Evolutionary conservation across 1,140 invertebrate species (phyloP).

Genomic region (Pteromalus puparum): DNA sequence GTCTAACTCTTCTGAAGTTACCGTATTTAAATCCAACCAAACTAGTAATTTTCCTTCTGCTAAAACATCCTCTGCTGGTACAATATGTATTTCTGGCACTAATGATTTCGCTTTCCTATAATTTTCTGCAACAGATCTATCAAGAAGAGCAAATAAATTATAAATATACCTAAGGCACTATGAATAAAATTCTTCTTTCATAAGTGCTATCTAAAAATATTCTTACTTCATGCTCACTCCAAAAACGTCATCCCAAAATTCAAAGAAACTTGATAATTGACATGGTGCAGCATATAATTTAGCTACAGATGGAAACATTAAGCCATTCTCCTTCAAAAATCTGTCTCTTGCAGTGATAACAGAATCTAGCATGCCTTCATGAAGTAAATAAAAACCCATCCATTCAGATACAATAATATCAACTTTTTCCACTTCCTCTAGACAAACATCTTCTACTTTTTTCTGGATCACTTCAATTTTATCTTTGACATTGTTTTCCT

Average conservation of each 20-base stretch:
- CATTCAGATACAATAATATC: constrained; percentile 99
- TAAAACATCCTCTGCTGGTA: constrained; percentile 71
- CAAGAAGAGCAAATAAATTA: constrained; percentile 75
- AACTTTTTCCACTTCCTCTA: constrained; percentile 85
- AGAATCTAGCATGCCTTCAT: constrained; percentile 98
- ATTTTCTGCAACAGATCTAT: constrained; percentile 64
- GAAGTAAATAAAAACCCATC: constrained; percentile 99
- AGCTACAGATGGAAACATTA: constrained; percentile 77
- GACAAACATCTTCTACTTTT: constrained; percentile 89
- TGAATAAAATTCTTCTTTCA: constrained; percentile 60
- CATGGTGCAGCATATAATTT: constrained; percentile 77
- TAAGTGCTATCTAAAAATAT: constrained; percentile 75
- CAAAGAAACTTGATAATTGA: constrained; percentile 80
- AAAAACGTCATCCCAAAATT: constrained; percentile 96
- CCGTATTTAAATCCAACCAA: constrained; percentile 84
- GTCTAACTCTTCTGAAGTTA: constrained; percentile 82
- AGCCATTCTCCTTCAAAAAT: constrained; percentile 84
- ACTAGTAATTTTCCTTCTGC: constrained; percentile 81
- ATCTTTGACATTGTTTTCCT: constrained; percentile 81
- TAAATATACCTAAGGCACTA: constrained; percentile 61
- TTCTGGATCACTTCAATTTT: constrained; percentile 82
- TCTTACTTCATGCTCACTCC: constrained; percentile 95
- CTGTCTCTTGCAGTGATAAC: constrained; percentile 93
- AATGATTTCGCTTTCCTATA: constrained; percentile 61
- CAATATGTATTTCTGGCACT: constrained; percentile 67